Conservation (phyloP, 2,888 invertebrate genomes). For the Parasteatoda lunata region DNA sequence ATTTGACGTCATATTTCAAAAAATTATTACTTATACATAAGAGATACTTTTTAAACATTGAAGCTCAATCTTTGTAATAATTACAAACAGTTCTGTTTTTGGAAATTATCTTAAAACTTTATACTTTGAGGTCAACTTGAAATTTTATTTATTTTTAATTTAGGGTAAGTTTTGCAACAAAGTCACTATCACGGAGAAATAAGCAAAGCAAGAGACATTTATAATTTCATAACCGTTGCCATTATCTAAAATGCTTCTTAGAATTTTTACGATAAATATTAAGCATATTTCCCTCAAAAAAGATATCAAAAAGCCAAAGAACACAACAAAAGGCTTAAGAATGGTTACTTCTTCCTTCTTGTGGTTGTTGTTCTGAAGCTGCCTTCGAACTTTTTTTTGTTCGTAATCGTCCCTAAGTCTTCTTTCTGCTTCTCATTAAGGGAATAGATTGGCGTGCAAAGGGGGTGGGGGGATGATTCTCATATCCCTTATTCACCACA, state of each 20-base stretch:
- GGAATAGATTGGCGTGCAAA: constrained; percentile 43
- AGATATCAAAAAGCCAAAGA: not conserved
- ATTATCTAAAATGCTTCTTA: not conserved
- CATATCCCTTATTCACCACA: constrained; percentile 58
- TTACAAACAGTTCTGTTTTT: no score
- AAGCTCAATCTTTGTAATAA: no score
- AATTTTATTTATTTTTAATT: no score
- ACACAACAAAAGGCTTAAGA: not conserved
- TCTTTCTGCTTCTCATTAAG: constrained; percentile 57
- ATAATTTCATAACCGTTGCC: not conserved
- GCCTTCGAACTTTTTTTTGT: not conserved
- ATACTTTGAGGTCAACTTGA: no score
- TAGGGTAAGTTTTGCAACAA: no score
- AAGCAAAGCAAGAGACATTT: no score
- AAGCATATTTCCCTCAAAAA: not conserved
- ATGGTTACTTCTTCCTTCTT: not conserved
- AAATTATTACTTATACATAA: no score
- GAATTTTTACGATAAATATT: not conserved
- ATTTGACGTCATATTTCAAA: no score
- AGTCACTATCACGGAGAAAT: no score
- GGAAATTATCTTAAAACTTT: no score
- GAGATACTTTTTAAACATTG: no score
- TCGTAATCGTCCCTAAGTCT: constrained; percentile 51
- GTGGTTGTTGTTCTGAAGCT: constrained; percentile 3
- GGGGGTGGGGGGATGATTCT: constrained; percentile 8